A percentile compares a stretch with the other conserved stretches of the same genome.
phyloP scores from a whole-genome alignment of 2,113 vertebrate genomes.

The Alosa alosa region DNA sequence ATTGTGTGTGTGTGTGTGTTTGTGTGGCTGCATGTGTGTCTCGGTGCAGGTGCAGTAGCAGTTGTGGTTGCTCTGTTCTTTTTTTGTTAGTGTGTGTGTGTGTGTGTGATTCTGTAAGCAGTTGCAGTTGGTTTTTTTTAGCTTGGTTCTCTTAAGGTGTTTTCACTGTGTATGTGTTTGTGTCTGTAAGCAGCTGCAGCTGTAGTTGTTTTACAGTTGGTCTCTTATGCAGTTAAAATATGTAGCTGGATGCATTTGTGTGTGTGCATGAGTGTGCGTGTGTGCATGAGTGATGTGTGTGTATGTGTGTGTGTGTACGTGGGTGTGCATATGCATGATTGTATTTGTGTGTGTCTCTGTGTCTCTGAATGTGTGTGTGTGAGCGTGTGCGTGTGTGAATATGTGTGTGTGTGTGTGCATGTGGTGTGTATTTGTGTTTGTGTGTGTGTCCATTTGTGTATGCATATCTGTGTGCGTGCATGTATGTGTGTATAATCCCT shows the following conservation, averaged over 20 bases:
- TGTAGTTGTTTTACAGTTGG: too few relatives aligned
- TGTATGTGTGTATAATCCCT: conserved; percentile 7
- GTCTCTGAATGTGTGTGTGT: neutral
- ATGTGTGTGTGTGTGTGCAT: neutral
- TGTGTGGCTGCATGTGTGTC: too few relatives aligned
- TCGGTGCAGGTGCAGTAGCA: too few relatives aligned
- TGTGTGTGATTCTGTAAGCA: too few relatives aligned
- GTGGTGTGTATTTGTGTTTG: neutral
- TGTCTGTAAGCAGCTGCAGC: too few relatives aligned
- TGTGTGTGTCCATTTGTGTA: conserved; percentile 58
- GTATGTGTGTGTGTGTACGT: neutral
- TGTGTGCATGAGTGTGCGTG: neutral
- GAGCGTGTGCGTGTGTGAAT: neutral
- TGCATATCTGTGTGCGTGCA: neutral
- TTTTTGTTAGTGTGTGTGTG: too few relatives aligned
- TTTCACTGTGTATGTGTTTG: too few relatives aligned
- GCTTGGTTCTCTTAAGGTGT: too few relatives aligned
- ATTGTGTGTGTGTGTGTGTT: too few relatives aligned
- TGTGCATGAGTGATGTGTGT: neutral
- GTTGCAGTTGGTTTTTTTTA: too few relatives aligned
- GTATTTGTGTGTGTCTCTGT: conserved; percentile 57
- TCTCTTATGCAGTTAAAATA: too few relatives aligned
- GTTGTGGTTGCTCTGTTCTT: too few relatives aligned
- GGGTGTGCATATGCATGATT: neutral
- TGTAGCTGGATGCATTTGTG: neutral